Base-by-base conservation (phyloP, 2,797 vertebrate genomes). In the Acanthiza pusilla region DNA sequence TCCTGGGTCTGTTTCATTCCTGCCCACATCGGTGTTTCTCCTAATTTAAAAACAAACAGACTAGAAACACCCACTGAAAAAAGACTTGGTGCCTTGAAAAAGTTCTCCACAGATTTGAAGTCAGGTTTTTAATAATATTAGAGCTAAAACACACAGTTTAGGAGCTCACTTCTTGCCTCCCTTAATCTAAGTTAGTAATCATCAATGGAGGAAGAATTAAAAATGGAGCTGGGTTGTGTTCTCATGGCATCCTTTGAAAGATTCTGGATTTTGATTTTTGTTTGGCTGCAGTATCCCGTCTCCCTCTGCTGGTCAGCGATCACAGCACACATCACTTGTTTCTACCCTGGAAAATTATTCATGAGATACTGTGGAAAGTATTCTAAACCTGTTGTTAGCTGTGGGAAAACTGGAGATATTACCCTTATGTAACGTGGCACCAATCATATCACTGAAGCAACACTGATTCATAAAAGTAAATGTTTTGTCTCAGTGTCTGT, bases 291-390 rank as follows among this genome's bases (percentile, higher is more conserved):
- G 86, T 80, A 14, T 68, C 71, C 32, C 5, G 0, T 84, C 95
- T 95, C 95, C 95, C 78, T 92, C 95, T 96, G 5, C 82, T 93
- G 95, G 91, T 51, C 84, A 58, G 50, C 4, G 2, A 10, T 53
- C 65, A 13, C 47, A 89, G 66, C 61, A 58, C 50, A 12, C 29
- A 30, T 22, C 21, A 15, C 22, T 2, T 48, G 15, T 23, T 65
- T 55, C 60, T 68, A 6, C 40, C 7, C 23, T 43, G 55, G 29
- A 65, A 72, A 77, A 53, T 47, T 55, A 40, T 38, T 48, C 5
- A 2, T 60, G 88, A 75, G 72, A 21, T 50, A 4, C 4, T 75
- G 65, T 66, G 79, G 89, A 81, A 94, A 55, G 32, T 91, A 58
- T 94, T 93, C 62, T 38, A 75, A 58, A 84, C 43, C 38, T 53